These are phyloP conservation scores for Dolichotis patagonum DNA, from an alignment of 2,113 vertebrate genomes.

Conservation along the genomic window DNA sequence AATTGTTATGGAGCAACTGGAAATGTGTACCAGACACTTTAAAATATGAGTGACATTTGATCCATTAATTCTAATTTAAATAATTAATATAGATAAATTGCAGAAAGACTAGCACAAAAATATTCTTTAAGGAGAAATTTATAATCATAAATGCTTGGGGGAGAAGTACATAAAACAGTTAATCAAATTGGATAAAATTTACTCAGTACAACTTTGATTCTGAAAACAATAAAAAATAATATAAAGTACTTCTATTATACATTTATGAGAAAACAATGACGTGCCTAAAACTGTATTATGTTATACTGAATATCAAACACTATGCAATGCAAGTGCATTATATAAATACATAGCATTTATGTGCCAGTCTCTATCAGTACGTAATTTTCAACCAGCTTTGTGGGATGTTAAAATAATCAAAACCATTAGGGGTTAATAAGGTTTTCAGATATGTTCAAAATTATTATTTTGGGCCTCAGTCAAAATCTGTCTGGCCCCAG, in stretches of 20 bases:
- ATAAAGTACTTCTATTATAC: background rate
- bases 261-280: background rate
- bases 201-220: background rate
- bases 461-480: background rate
- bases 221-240: background rate
- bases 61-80: background rate
- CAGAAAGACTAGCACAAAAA: background rate
- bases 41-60: background rate
- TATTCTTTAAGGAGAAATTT: background rate
- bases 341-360: background rate
- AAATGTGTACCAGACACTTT: background rate
- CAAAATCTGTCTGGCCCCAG: background rate
- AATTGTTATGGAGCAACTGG: background rate
- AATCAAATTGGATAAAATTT: background rate
- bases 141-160: background rate
- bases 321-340: background rate
- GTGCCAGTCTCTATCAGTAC: background rate
- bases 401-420: background rate
- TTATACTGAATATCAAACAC: background rate
- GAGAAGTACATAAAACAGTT: background rate
- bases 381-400: background rate
- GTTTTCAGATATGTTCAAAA: background rate
- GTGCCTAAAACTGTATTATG: background rate
- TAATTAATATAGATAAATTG: background rate
- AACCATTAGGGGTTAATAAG: background rate